Evolutionary conservation across 2,113 vertebrate species (phyloP), one percentile per base, ranked within the genome.

Genomic region (Chrysochloris asiatica): DNA sequence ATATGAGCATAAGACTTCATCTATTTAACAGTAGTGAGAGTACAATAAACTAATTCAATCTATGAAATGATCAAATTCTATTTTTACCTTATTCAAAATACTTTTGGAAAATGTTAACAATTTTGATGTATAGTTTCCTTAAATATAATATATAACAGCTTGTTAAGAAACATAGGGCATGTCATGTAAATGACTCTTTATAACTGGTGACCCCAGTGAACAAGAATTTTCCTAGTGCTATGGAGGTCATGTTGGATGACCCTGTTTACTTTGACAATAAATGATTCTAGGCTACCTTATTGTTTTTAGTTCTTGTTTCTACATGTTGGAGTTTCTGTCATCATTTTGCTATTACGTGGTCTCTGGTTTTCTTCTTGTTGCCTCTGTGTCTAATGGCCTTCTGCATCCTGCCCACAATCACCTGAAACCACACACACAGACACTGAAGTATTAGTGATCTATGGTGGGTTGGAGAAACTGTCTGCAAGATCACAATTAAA

Each of bases 21-120:
- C 85, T 86, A 41, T 47, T 41, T 47, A 67, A 14, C 14, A 85
- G 33, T 28, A 52, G 36, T 43, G 38, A 8, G 8, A 6, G 11
- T 73, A 52, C 2, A 84, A 26, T 43, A 86, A 79, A 38, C 19
- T 77, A 54, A 90, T 63, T 77, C 2, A 61, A 85, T 80, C 65
- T 88, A 7, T 67, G 69, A 50, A 83, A 41, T 67, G 14, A 56
- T 5, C n/a, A 24, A 79, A 81, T 71, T 69, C 28, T 38, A 30
- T 30, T 61, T 91, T 71, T 47, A 56, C 21, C 48, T n/a, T n/a
- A n/a, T n/a, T 78, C 71, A 76, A 41, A 56, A 43, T 75, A 61
- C 8, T 85, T 88, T 85, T 84, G 50, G 75, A 59, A 90, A 92
- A 76, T 45, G 56, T 11, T 33, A 69, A 78, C 16, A 14, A 61